Base-by-base conservation (phyloP, 1,140 invertebrate species). In the Manduca sexta region DNA sequence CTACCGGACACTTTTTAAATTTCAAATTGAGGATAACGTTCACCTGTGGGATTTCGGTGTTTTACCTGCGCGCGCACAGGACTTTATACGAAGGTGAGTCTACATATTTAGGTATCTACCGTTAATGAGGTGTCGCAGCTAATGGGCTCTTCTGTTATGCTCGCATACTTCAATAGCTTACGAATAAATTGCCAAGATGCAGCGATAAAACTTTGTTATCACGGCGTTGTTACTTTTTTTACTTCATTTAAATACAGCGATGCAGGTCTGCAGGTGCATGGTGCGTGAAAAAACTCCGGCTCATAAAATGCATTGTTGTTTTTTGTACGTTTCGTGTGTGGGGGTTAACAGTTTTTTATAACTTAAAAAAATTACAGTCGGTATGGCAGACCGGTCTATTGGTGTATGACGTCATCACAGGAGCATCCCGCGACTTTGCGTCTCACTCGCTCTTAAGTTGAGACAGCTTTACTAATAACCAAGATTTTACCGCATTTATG, bases 11-110 rank as follows among this genome's bases (percentile, higher is more conserved):
- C 44, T 58, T 71, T 68, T 52, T 56, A 64, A 62, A 40, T 74
- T 74, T 60, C 56, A 45, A 69, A 65, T 67, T 52, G 45, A 73
- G 52, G 62, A 55, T 72, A 76, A 69, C 70, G 72, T 78, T 80
- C 76, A 79, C 78, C 78, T 79, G 78, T 84, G 72, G 76, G 75
- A 82, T 77, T 78, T 66, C 60, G 69, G 68, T 67, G 64, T 73
- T 69, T 74, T 73, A 75, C 66, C 69, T 81, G 79, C 81, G 81
- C 81, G 81, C 79, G 78, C 76, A 82, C 60, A 45, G 53, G 49
- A 72, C 50, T 76, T 72, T 74, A 68, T 73, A 65, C 49, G 65
- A 73, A 84, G 81, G 81, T 84, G 54, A 73, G 78, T 68, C 29
- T 16, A 42, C 6, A 33, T 21, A 13, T 41, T 5, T 39, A 39